phyloP scores from a whole-genome alignment of 2,113 vertebrate genomes.

The Panthera uncia region DNA sequence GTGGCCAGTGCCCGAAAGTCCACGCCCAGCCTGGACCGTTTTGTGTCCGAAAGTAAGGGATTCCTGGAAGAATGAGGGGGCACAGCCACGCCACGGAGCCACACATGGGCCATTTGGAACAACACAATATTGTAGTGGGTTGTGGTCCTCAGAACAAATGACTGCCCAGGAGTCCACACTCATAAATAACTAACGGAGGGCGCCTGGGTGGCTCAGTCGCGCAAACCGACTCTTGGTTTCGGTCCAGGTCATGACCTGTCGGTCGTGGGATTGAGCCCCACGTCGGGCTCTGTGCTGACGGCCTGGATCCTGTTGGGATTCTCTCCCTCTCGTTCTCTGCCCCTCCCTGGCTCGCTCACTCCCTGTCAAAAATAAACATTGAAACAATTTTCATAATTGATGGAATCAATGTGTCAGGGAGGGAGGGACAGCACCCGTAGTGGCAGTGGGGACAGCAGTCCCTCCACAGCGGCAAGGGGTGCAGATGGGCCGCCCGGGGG shows the following conservation, averaged over 20 bases:
- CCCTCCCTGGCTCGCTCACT: too few relatives aligned
- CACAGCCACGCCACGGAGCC: fast-evolving
- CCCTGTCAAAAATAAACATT: too few relatives aligned
- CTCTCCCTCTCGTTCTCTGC: too few relatives aligned
- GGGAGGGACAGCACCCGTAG: not conserved
- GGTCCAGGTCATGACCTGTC: too few relatives aligned
- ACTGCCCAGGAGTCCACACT: not conserved
- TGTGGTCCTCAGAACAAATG: not conserved
- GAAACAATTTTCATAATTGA: too few relatives aligned
- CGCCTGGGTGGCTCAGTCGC: too few relatives aligned
- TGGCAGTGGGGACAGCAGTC: not conserved
- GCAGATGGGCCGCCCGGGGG: not conserved
- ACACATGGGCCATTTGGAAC: not conserved
- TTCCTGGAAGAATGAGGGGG: fast-evolving
- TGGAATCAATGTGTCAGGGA: fast-evolving
- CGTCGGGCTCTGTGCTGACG: too few relatives aligned
- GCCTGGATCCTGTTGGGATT: too few relatives aligned
- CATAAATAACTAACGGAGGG: not conserved
- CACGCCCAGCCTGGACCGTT: not conserved
- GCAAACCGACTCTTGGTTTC: too few relatives aligned
- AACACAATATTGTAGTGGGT: not conserved
- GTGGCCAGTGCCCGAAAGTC: not conserved
- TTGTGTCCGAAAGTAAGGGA: not conserved
- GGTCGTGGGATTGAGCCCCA: too few relatives aligned
- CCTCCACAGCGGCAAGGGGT: not conserved